phyloP scores from a whole-genome alignment of 2,797 vertebrate species.

The Rhinophrynus dorsalis region DNA sequence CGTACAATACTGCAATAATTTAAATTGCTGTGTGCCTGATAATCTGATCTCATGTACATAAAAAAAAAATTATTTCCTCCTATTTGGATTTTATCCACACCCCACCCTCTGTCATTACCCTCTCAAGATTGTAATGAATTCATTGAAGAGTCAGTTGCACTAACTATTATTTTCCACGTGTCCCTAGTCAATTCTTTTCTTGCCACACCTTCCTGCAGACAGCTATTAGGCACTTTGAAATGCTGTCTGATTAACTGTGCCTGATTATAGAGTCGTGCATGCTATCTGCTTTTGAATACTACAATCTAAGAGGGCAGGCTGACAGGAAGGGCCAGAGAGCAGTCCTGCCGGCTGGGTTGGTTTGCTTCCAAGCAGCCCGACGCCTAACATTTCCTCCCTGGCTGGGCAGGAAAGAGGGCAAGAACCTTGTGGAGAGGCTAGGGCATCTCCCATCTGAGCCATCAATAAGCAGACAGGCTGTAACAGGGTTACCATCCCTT shows the following conservation, averaged over 20 bases:
- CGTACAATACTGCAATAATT: too few relatives aligned
- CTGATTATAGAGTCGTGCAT: conserved; percentile 16
- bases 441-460: conserved; percentile 26
- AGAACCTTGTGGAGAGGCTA: background rate
- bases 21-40: too few relatives aligned
- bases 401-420: conserved; percentile 7
- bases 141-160: conserved; percentile 33
- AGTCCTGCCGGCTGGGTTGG: background rate
- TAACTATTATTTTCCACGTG: conserved; percentile 36
- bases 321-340: conserved; percentile 55
- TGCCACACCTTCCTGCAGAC: conserved; percentile 53
- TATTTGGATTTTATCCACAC: conserved; percentile 17
- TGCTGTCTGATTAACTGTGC: conserved; percentile 34
- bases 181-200: background rate
- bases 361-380: conserved; percentile 3
- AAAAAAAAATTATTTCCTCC: too few relatives aligned
- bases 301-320: conserved; percentile 51
- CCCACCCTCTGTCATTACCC: conserved; percentile 40
- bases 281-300: conserved; percentile 36
- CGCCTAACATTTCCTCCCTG: conserved; percentile 39
- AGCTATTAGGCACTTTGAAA: background rate
- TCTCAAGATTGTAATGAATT: conserved; percentile 49
- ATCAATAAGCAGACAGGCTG: conserved; percentile 16
- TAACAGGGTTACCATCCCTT: too few relatives aligned
- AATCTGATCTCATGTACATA: too few relatives aligned